phyloP scores from a whole-genome alignment of 2,888 invertebrate species.

The Corythucha ciliata region DNA sequence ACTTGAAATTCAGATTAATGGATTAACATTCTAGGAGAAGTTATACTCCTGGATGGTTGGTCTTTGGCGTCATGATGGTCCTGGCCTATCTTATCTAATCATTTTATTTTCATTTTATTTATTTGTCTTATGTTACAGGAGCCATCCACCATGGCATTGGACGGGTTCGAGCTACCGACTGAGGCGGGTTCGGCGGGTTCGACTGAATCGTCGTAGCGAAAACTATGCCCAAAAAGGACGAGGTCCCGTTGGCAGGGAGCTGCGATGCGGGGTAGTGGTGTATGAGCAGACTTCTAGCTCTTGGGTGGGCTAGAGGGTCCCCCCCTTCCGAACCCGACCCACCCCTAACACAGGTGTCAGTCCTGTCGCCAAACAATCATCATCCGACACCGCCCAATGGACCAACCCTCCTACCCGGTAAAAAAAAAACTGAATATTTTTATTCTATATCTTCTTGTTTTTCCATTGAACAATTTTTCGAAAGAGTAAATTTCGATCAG shows the following conservation, averaged over 20 bases:
- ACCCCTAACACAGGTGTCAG: slow-evolving; percentile 30
- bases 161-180: slow-evolving; percentile 20
- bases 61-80: too few species aligned
- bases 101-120: too few species aligned
- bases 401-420: slow-evolving; percentile 30
- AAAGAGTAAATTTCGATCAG: too few species aligned
- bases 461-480: not conserved
- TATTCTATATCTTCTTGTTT: not conserved
- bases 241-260: slow-evolving; percentile 11
- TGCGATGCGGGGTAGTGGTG: slow-evolving; percentile 17
- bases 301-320: slow-evolving; percentile 26
- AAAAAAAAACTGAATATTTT: slow-evolving; percentile 1
- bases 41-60: not conserved
- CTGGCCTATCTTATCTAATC: too few species aligned
- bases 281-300: slow-evolving; percentile 24
- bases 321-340: slow-evolving; percentile 21
- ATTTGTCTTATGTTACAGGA: too few species aligned
- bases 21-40: not conserved
- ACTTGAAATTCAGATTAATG: too few species aligned
- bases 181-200: not conserved
- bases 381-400: slow-evolving; percentile 29
- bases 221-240: not conserved
- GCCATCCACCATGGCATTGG: slow-evolving; percentile 18
- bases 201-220: not conserved
- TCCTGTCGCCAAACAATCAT: slow-evolving; percentile 30